phyloP scores from a whole-genome alignment of 2,113 vertebrate species.

The Macquaria australasica region DNA sequence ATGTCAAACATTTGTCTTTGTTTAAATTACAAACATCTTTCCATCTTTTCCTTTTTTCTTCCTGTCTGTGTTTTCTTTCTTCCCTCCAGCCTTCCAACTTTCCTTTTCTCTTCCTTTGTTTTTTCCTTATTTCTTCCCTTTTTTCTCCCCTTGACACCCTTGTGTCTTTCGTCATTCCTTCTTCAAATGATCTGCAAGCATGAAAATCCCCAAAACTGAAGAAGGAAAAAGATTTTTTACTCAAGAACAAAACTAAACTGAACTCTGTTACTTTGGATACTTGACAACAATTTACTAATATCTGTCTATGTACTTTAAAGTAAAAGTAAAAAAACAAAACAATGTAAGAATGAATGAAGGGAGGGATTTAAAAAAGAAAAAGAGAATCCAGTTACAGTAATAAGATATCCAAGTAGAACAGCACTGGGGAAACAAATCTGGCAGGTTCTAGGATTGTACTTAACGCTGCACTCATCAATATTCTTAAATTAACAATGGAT shows the following conservation, averaged over 20 bases:
- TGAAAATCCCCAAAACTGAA: neutral
- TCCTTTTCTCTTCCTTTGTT: neutral
- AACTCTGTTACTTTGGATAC: neutral
- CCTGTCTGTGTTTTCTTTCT: neutral
- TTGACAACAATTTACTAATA: neutral
- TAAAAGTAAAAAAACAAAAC: too few relatives aligned
- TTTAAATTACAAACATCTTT: slow-evolving; percentile 9
- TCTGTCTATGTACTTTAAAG: neutral
- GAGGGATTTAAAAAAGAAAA: neutral
- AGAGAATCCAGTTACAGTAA: neutral
- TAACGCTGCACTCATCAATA: neutral
- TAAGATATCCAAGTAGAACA: neutral
- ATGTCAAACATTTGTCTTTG: slow-evolving; percentile 12
- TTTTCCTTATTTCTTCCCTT: too few relatives aligned
- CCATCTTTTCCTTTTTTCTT: neutral
- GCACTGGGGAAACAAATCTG: neutral
- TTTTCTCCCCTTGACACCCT: neutral
- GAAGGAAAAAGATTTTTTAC: neutral
- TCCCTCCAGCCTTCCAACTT: neutral
- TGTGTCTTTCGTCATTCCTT: neutral
- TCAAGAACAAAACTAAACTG: neutral
- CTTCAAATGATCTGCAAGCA: neutral
- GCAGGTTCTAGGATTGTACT: neutral
- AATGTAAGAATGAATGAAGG: neutral
- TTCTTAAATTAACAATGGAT: neutral